A percentile compares a stretch with the other conserved stretches of the same genome.
Conservation (phyloP, 2,888 invertebrate genomes). For the Leptogaster cylindrica region DNA sequence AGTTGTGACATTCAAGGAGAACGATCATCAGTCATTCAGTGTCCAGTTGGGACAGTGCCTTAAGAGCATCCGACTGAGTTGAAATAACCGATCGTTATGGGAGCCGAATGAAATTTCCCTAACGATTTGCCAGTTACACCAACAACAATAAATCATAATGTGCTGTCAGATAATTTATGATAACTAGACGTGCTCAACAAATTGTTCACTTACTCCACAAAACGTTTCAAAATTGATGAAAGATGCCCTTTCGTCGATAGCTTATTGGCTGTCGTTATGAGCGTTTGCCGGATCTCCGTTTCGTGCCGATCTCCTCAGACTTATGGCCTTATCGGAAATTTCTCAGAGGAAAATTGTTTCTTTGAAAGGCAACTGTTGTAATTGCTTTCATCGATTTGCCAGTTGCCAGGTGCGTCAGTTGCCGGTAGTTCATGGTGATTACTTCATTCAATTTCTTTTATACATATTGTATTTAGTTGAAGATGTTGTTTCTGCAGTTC, state of each 20-base stretch:
- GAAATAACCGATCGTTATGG: slow-evolving; percentile 21
- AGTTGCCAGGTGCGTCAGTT: neutral
- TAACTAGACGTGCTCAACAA: slow-evolving; percentile 46
- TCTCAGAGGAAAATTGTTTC: slow-evolving; percentile 28
- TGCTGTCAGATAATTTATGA: slow-evolving; percentile 47
- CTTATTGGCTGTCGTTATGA: slow-evolving; percentile 23
- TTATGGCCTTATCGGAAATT: slow-evolving; percentile 10
- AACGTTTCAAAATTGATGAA: slow-evolving; percentile 45
- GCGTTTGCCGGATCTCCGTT: slow-evolving; percentile 1
- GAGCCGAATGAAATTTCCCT: slow-evolving; percentile 26
- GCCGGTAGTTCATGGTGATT: neutral
- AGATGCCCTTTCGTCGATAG: slow-evolving; percentile 42
- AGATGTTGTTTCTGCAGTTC: too few relatives aligned
- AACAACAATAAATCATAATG: slow-evolving; percentile 46
- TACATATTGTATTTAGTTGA: too few relatives aligned
- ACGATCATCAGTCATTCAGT: slow-evolving; percentile 26
- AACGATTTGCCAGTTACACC: slow-evolving; percentile 1
- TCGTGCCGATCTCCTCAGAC: neutral
- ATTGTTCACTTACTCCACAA: slow-evolving; percentile 44
- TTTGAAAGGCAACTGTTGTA: slow-evolving; percentile 22
- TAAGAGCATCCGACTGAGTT: slow-evolving; percentile 22
- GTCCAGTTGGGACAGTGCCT: neutral
- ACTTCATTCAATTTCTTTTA: too few relatives aligned
- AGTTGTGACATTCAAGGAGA: slow-evolving; percentile 31
- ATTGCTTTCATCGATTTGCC: slow-evolving; percentile 40